Conservation (phyloP, 2,888 invertebrate species). For the Epiblema foenella region DNA sequence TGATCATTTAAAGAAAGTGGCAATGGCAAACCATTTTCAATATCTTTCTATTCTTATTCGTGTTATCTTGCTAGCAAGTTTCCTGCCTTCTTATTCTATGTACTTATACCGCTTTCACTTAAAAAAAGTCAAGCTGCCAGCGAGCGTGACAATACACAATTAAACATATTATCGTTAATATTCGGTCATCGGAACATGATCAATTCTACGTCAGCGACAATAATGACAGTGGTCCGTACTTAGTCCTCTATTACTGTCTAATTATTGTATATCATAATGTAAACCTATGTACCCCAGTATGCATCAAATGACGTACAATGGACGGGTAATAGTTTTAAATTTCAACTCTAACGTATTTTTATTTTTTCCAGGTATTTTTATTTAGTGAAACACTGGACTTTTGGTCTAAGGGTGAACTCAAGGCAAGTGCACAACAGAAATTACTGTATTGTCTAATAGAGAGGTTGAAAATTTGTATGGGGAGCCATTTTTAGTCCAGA, state of each 20-base stretch:
- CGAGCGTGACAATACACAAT: not conserved
- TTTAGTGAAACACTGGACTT: not conserved
- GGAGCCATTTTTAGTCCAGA: too few relatives aligned
- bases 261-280: conserved; percentile 47
- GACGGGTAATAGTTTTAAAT: too few relatives aligned
- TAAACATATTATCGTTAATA: conserved; percentile 29
- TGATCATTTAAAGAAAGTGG: too few relatives aligned
- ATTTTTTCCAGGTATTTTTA: not conserved
- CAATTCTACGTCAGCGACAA: conserved; percentile 25
- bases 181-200: conserved; percentile 12
- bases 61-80: too few relatives aligned
- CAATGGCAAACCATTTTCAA: too few relatives aligned
- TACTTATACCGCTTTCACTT: too few relatives aligned
- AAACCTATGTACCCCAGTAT: conserved; percentile 48
- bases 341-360: not conserved
- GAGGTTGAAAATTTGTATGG: too few relatives aligned
- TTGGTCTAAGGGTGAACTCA: not conserved
- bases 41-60: too few relatives aligned
- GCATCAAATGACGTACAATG: conserved; percentile 68
- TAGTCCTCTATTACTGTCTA: conserved; percentile 53
- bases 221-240: conserved; percentile 48
- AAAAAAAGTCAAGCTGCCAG: not conserved
- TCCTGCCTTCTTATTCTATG: too few relatives aligned
- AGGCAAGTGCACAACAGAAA: not conserved
- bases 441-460: not conserved